Percentiles rank a stretch among this genome's conserved stretches.
Conservation (phyloP, 2,113 vertebrate species). For the Struthidea cinerea region DNA sequence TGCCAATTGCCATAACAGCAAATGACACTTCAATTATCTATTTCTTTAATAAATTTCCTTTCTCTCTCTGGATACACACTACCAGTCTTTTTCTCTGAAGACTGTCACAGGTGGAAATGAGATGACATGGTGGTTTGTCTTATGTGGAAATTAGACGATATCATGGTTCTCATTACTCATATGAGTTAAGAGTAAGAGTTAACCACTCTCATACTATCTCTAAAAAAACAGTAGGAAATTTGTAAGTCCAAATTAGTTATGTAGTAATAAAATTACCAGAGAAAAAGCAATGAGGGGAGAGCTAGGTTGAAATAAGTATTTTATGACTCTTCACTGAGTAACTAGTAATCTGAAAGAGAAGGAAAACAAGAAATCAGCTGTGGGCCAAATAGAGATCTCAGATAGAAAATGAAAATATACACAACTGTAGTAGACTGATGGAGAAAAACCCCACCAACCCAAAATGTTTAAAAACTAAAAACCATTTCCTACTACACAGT, state of each 20-base stretch:
- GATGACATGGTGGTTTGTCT: background rate
- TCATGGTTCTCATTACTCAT: background rate
- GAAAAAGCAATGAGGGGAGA: background rate
- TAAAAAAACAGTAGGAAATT: background rate
- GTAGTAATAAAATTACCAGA: background rate
- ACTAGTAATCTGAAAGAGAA: background rate
- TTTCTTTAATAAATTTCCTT: background rate
- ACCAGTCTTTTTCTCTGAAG: background rate
- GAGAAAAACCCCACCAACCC: rapidly evolving
- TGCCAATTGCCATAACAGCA: background rate
- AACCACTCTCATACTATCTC: background rate
- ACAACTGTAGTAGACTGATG: background rate
- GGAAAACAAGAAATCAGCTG: background rate
- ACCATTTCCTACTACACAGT: background rate
- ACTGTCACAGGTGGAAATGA: background rate
- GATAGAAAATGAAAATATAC: background rate
- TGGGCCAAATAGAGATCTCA: background rate
- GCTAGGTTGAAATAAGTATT: background rate
- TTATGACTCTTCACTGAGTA: background rate
- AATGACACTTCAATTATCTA: background rate
- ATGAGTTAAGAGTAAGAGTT: background rate
- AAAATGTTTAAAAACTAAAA: background rate
- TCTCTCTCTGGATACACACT: background rate
- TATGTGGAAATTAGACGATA: background rate
- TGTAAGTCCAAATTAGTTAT: background rate